These are phyloP conservation scores for Ridgeia piscesae DNA, from an alignment of 1,140 invertebrate species.

Conservation along the genomic window DNA sequence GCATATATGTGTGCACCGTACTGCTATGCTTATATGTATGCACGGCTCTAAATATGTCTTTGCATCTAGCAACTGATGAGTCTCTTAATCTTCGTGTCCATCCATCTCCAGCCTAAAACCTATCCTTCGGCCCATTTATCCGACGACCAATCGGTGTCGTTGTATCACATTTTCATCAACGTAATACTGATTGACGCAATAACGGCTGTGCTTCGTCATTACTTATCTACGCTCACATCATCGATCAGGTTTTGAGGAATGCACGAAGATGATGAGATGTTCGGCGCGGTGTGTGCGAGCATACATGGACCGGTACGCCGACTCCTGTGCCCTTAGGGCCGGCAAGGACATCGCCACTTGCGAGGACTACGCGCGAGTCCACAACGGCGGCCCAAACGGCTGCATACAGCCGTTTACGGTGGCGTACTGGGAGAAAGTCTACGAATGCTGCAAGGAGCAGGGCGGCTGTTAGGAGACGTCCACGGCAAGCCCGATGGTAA, in stretches of 20 bases:
- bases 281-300: slow-evolving; percentile 27
- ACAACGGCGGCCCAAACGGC: neutral
- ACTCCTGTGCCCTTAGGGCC: neutral
- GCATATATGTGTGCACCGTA: too few species aligned
- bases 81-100: too few species aligned
- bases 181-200: too few species aligned
- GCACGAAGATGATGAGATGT: slow-evolving; percentile 27
- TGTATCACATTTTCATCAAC: too few species aligned
- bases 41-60: too few species aligned
- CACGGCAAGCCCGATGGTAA: neutral
- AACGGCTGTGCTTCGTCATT: too few species aligned
- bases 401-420: neutral
- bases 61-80: too few species aligned
- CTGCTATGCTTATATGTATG: too few species aligned
- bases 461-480: neutral
- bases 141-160: too few species aligned
- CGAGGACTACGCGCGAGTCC: neutral
- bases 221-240: too few species aligned
- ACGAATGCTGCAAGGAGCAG: neutral
- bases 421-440: neutral
- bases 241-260: neutral
- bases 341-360: neutral
- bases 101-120: too few species aligned
- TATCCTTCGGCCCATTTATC: too few species aligned
- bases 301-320: slow-evolving; percentile 30